Base-by-base conservation (phyloP, 2,797 vertebrate genomes). In the Trematomus bernacchii region DNA sequence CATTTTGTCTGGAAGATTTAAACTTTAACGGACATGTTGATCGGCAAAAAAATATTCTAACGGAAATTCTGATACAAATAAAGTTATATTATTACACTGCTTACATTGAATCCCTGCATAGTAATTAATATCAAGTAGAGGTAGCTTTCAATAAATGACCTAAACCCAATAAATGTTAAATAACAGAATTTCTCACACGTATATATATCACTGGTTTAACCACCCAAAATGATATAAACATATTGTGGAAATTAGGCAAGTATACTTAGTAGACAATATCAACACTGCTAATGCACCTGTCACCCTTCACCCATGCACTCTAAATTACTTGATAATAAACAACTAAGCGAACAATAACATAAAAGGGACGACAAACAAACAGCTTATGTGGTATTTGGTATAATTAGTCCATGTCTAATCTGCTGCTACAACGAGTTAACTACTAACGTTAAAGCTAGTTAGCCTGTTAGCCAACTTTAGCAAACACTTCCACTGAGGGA, bases 381-480 rank as follows among this genome's bases (percentile, higher is more conserved):
- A 37, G 33, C 33, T 0, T 3, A 2, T 7, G 12, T 10, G 0
- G 6, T 27, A 27, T 37, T 37, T 37, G 33, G 33, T 37, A 37
- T 37, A 7, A 37, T 37, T 37, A 37, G 8, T 37, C 33, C 33
- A 37, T 37, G 33, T 37, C 33, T 6, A 15, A 12, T 16, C 55
- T 47, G 33, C 21, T 3, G 10, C 40, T 10, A 42, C 7, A 51
- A 12, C 30, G 3, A 33, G 18, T 37, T 55, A 30, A 21, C 61
- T 5, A 30, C 18, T n/a, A 55, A 23, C 12, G 44, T 59, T 51
- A 52, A 37, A 37, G 73, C 64, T 61, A 16, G 30, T 66, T 82
- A 84, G 70, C 76, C 1, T 64, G 73, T 23, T 75, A 76, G 54
- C 27, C 1, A 60, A 44, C 43, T 16, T 68, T 47, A 76, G 50